Evolutionary conservation across 1,140 invertebrate species (phyloP), one percentile per base, ranked within the genome.

Genomic region (Stegodyphus mimosarum): DNA sequence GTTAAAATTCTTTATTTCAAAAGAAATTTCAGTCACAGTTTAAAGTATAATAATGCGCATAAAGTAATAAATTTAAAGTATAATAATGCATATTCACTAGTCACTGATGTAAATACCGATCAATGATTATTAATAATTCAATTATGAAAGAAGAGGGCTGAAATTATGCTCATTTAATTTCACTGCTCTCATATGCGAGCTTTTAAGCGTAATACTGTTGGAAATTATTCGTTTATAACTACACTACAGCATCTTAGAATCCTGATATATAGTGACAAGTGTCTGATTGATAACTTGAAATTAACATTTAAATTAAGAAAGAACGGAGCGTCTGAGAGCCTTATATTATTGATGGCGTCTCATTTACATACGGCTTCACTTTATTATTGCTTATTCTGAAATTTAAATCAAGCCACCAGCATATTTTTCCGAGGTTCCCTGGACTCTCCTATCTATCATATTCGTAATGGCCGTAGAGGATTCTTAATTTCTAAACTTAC

Each of bases 261-360:
- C 48, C 70, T n/a, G 70, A 81, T 81, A 17, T 33, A 72, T 49
- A 63, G 52, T 72, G 48, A 81, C 79, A 60, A 74, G 50, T 74
- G 63, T 66, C 71, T 83, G 80, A 83, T 83, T 83, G 72, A 83
- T 83, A 70, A 66, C 55, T 83, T 15, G 71, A 83, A 83, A 83
- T 83, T 83, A 74, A 83, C 80, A 83, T 83, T 83, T 83, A 83
- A 83, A 83, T 83, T 83, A 83, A 83, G 80, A 83, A 83, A 74
- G 80, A 83, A 60, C 48, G 63, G 60, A 79, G 53, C 60, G 55
- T 66, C 74, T 74, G 80, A 67, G 63, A 67, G 50, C 49, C 48
- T n/a, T 83, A 64, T 74, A 74, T 83, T 83, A 83, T 83, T 83
- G 80, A 83, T 83, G 80, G 60, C 48, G 49, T 67, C 71, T 66